These are phyloP conservation scores for Plestiodon gilberti DNA, from an alignment of 2,113 vertebrate genomes.

Conservation along the genomic window DNA sequence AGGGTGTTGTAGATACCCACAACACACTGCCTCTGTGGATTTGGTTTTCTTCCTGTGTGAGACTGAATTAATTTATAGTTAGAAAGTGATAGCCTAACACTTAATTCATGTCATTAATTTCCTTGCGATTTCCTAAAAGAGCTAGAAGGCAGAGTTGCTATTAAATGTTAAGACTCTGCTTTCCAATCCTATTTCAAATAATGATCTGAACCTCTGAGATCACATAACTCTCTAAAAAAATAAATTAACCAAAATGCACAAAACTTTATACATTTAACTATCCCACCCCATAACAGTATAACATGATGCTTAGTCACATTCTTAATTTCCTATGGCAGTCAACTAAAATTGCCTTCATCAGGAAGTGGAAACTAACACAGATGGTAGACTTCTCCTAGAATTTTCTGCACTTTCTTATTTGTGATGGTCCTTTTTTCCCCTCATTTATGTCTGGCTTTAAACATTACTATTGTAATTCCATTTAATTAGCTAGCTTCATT, in stretches of 20 bases:
- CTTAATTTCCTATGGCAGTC: constrained; percentile 40
- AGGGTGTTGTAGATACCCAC: constrained; percentile 27
- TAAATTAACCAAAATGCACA: constrained; percentile 54
- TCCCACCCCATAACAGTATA: constrained; percentile 27
- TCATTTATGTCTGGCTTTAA: constrained; percentile 27
- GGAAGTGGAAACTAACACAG: constrained; percentile 25
- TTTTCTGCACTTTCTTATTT: constrained; percentile 1
- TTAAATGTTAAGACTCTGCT: constrained; percentile 23
- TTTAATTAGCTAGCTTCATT: constrained; percentile 27
- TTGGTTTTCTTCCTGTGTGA: constrained; percentile 46
- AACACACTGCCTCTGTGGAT: constrained; percentile 50
- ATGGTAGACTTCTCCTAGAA: not conserved
- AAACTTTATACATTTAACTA: not conserved
- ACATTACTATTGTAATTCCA: constrained; percentile 11
- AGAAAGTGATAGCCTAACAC: constrained; percentile 25
- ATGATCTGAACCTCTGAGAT: constrained; percentile 53
- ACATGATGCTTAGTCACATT: not conserved
- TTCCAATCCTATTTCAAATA: constrained; percentile 60
- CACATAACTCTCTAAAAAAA: constrained; percentile 52
- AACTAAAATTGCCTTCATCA: constrained; percentile 39
- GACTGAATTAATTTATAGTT: constrained; percentile 48
- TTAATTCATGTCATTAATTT: constrained; percentile 35
- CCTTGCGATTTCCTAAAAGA: constrained; percentile 48
- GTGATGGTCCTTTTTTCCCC: not conserved
- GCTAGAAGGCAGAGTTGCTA: constrained; percentile 49